phyloP scores from a whole-genome alignment of 2,888 invertebrate genomes.

The Apotomis capreana region DNA sequence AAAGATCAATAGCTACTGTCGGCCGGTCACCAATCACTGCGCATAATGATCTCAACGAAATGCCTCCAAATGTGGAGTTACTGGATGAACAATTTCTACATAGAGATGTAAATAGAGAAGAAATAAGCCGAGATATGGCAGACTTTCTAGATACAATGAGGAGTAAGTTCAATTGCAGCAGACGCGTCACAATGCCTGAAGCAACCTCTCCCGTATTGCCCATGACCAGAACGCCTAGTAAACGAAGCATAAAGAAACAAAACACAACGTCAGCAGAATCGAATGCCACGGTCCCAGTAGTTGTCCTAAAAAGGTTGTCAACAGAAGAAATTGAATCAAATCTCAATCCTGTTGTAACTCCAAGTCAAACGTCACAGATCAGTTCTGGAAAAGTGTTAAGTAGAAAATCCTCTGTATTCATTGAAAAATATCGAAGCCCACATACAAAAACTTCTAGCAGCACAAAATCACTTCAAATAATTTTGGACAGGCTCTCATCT shows the following conservation, averaged over 20 bases:
- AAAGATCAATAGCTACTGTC: constrained; percentile 60
- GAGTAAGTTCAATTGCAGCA: constrained; percentile 22
- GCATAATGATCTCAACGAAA: constrained; percentile 64
- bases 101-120: constrained; percentile 58
- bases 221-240: constrained; percentile 50
- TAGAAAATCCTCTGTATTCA: background rate
- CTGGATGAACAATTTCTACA: constrained; percentile 53
- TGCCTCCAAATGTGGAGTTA: constrained; percentile 56
- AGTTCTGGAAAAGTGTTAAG: background rate
- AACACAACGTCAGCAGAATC: background rate
- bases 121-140: constrained; percentile 54
- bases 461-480: constrained; percentile 37
- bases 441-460: constrained; percentile 1
- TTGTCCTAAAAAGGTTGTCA: constrained; percentile 40
- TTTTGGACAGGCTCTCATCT: constrained; percentile 43
- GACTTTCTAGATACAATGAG: constrained; percentile 61
- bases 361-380: constrained; percentile 1
- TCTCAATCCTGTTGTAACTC: background rate
- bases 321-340: constrained; percentile 11
- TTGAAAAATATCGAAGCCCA: constrained; percentile 13
- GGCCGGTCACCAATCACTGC: constrained; percentile 63
- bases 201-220: constrained; percentile 50
- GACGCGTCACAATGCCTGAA: constrained; percentile 7
- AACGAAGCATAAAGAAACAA: constrained; percentile 49
- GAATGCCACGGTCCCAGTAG: constrained; percentile 52